Evolutionary conservation across 2,113 vertebrate genomes (phyloP), one percentile per base, ranked within the genome.

Genomic region (Drymodes brunneopygia): DNA sequence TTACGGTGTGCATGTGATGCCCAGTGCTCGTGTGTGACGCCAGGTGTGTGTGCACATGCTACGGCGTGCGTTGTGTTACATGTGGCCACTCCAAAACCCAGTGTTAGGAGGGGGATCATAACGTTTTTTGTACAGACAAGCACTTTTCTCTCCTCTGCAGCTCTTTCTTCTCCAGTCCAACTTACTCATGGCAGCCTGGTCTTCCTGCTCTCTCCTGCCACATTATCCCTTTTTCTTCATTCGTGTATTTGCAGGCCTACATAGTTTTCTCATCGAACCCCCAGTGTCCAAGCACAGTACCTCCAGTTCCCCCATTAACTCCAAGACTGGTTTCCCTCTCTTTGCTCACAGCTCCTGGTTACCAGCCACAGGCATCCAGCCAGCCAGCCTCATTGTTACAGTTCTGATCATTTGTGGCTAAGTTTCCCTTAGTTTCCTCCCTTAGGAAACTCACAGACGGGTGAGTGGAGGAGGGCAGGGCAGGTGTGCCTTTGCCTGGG

Each of bases 261-360:
- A 3, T 15, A n/a, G 19, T 54, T 84, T 72, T 69, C 54, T 80
- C 9, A 51, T 54, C 18, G 65, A 50, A 65, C 12, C 23, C 19
- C 29, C 24, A 61, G 8, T 45, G 35, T 90, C 28, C 17, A 73
- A 62, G 19, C 10, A 11, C 60, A 48, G 31, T 16, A 57, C 31
- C 11, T 80, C 25, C 81, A 69, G 42, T 44, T 85, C 3, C 10
- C 33, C 12, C 0, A 0, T 2, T 53, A 45, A 20, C 54, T 79
- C 11, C 48, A 50, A 0, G 0, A 15, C n/a, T 65, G 22, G 3
- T 70, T 60, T 72, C 45, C 11, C 11, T n/a, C 8, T 67, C n/a
- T 53, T 28, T 62, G n/a, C 24, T 72, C 8, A 6, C 36, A 82
- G 28, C 22, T 72, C 36, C 28, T 67, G 20, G 25, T 71, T 48